Conservation (phyloP, 2,888 invertebrate species). For the Onchidella celtica region DNA sequence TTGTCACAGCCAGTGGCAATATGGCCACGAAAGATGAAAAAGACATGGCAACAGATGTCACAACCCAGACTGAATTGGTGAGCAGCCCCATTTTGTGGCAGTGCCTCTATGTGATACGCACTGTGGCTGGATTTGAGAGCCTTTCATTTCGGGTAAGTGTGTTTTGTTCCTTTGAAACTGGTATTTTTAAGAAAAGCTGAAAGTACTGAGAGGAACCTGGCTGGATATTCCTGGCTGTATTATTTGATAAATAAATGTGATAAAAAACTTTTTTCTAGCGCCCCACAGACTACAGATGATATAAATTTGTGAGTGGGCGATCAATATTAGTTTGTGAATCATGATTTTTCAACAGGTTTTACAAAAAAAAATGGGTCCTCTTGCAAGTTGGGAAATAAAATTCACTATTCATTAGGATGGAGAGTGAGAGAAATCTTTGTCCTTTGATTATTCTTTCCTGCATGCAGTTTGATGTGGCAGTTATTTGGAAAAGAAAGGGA, state of each 20-base stretch:
- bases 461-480: too few relatives aligned
- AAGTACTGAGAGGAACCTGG: neutral
- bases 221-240: neutral
- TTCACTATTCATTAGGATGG: too few relatives aligned
- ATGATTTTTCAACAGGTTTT: too few relatives aligned
- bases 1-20: neutral
- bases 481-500: too few relatives aligned
- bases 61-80: slow-evolving; percentile 26
- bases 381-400: too few relatives aligned
- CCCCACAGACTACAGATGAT: too few relatives aligned
- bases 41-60: neutral
- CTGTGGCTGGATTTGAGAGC: slow-evolving; percentile 24
- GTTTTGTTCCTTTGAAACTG: neutral
- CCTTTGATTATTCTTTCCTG: too few relatives aligned
- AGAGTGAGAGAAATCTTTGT: too few relatives aligned
- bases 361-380: too few relatives aligned
- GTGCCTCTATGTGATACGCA: slow-evolving; percentile 38
- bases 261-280: too few relatives aligned
- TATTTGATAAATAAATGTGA: too few relatives aligned
- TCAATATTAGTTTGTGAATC: neutral
- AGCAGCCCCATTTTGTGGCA: slow-evolving; percentile 31
- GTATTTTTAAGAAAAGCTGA: neutral
- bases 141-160: slow-evolving; percentile 34
- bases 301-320: too few relatives aligned
- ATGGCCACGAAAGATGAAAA: slow-evolving; percentile 17